Evolutionary conservation across 2,797 vertebrate species (phyloP), one percentile per base, ranked within the genome.

Genomic region (Diglossa cyanea): DNA sequence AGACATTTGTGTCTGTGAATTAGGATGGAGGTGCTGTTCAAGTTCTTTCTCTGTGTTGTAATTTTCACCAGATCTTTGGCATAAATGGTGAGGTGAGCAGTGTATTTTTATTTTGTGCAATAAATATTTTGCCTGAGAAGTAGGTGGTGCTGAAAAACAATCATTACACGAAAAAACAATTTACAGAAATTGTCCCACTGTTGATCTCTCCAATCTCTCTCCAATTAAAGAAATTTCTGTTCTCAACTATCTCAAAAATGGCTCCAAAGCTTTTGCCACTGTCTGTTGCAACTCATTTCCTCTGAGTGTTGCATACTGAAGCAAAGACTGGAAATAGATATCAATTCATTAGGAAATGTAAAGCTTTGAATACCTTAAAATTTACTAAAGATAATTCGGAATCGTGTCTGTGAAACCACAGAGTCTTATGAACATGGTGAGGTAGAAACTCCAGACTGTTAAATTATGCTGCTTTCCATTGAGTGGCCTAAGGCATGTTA

Each of bases 1-100:
- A 98, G 98, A 93, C 66, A 68, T 24, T 24, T n/a, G 17, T 54
- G 50, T 11, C 21, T 62, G 17, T 55, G 66, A 79, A 28, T 87
- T 42, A 31, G 19, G 18, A 30, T 45, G 47, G 42, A 68, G 51
- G 23, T 76, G 31, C 45, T 65, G 4, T 55, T 80, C 6, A 11
- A n/a, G 61, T 87, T 74, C 13, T 90, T 61, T 45, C 68, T 44
- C 31, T 13, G 0, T 50, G 16, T 65, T 33, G 20, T 58, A 13
- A 55, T 79, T 76, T 63, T 30, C 44, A 30, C 20, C 6, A 0
- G 72, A 16, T 44, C 54, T 67, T 80, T 6, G 1, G 25, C 39
- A 16, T 66, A 66, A 57, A 37, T 35, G 40, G 25, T 12, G 9
- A 58, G 24, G 17, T 48, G 57, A 72, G 40, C 2, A 0, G 23